Conservation (phyloP, 2,888 invertebrate genomes). For the Stenurella melanura region DNA sequence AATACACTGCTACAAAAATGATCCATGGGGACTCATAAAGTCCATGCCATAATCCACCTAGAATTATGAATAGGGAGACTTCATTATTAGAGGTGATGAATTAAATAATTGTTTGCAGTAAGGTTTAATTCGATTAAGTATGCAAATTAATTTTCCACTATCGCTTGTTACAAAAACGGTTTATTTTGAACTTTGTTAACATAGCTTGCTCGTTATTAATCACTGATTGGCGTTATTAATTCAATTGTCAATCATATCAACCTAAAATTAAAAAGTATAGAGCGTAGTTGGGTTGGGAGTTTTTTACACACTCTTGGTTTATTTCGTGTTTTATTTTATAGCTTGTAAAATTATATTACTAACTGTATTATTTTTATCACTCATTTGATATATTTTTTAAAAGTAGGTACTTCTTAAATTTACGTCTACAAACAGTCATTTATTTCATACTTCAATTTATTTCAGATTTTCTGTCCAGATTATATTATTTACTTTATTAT, state of each 20-base stretch:
- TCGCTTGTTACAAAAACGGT: constrained; percentile 17
- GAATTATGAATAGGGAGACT: constrained; percentile 15
- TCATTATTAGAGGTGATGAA: constrained; percentile 16
- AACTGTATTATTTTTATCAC: too few species aligned
- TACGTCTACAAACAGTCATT: too few species aligned
- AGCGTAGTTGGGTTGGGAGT: neutral
- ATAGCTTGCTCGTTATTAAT: neutral
- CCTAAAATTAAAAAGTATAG: constrained; percentile 12
- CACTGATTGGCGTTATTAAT: constrained; percentile 34
- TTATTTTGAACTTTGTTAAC: constrained; percentile 26
- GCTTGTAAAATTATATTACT: too few species aligned
- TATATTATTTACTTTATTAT: neutral
- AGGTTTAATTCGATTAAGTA: constrained; percentile 31
- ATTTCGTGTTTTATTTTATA: too few species aligned
- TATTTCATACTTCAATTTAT: too few species aligned
- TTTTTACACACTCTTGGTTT: neutral
- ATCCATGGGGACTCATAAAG: neutral
- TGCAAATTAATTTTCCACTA: constrained; percentile 28
- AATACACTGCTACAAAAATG: too few species aligned
- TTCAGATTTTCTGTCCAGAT: neutral
- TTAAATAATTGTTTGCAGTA: constrained; percentile 17
- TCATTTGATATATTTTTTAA: too few species aligned
- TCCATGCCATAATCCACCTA: neutral
- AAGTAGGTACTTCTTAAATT: too few species aligned
- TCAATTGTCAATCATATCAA: constrained; percentile 13